Evolutionary conservation across 2,797 vertebrate species (phyloP), one percentile per base, ranked within the genome.

Genomic region (Botia almorhae): DNA sequence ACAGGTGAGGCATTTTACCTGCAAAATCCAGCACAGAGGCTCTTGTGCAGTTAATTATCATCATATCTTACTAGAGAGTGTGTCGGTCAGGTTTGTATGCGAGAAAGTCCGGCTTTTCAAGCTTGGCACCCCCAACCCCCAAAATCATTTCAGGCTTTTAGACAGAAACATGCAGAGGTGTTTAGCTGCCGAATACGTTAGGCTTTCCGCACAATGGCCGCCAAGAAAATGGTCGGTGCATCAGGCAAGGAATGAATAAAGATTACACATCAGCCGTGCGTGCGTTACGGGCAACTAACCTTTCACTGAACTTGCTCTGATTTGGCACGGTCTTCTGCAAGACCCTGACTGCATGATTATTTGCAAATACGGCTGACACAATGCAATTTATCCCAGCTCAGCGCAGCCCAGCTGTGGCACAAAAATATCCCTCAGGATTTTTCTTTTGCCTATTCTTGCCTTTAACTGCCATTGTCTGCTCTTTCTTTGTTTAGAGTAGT

Each of bases 31-130:
- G 82, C 84, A 71, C 78, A 0, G 71, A 87, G 85, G 84, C 77
- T 80, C 88, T 82, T 88, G 81, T 85, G 64, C 74, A 74, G 81
- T 84, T 87, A 86, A 90, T 91, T 88, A 92, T 90, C 87, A 55
- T 82, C 87, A 81, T 85, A 82, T 87, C 90, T 90, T 85, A 90
- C 29, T 84, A 11, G 79, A 87, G 81, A 67, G 82, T 46, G 43
- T 2, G 14, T 72, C 36, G 19, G 69, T 63, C 8, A 10, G 14
- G 51, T 69, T 80, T 55, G 7, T 21, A 26, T 43, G 46, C 23
- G 68, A 36, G 19, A 50, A 63, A 17, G 23, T 3, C 0, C 56
- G 48, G 55, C 56, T 63, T 21, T 29, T 78, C 10, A 46, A 46
- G 43, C 43, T 11, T 46, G 43, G 10, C 43, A 26, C 23, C 23